Evolutionary conservation across 1,140 invertebrate genomes (phyloP), one percentile per base, ranked within the genome.

Genomic region (fruit fly (Drosophila melanogaster)): DNA sequence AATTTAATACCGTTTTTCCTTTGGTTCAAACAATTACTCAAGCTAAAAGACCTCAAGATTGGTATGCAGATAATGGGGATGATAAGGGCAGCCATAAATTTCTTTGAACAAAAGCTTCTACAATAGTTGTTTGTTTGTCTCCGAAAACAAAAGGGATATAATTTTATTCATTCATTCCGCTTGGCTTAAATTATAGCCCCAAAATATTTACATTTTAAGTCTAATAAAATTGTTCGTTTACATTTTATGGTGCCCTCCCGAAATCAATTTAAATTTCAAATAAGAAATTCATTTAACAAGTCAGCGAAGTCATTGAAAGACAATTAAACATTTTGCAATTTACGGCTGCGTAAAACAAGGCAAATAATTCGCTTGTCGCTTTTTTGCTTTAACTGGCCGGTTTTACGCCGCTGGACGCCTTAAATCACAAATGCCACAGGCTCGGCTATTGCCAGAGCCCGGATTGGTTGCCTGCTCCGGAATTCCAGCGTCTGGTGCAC

Each of bases 401-500:
- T 56, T 62, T 66, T 26, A 35, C 57, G 33, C 50, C 44, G 17
- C 24, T 60, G 65, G 59, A 44, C 10, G n/a, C 10, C 17, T 15
- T 69, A 84, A 79, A 69, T 79, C 35, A 77, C 81, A 77, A 71
- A 72, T 37, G 79, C 79, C 49, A 73, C 56, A 15, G 73, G 73
- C 44, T 70, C 46, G 8, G 75, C 83, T 14, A 81, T 54, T 24
- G 70, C 66, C 38, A 81, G 44, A 12, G 76, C 70, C 40, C 58
- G 57, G 19, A 44, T 24, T 0, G 75, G 59, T 7, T 51, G 83
- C 59, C 77, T 75, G 49, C 70, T 53, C 24, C 53, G 44, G 44
- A 77, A 64, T 35, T 69, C 71, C 54, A 81, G 50, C 0, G 43
- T 35, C 54, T 75, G 81, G 35, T 84, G 81, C 37, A 77, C 81